Conservation (phyloP, 2,113 vertebrate species). For the Lycocorax pyrrhopterus region DNA sequence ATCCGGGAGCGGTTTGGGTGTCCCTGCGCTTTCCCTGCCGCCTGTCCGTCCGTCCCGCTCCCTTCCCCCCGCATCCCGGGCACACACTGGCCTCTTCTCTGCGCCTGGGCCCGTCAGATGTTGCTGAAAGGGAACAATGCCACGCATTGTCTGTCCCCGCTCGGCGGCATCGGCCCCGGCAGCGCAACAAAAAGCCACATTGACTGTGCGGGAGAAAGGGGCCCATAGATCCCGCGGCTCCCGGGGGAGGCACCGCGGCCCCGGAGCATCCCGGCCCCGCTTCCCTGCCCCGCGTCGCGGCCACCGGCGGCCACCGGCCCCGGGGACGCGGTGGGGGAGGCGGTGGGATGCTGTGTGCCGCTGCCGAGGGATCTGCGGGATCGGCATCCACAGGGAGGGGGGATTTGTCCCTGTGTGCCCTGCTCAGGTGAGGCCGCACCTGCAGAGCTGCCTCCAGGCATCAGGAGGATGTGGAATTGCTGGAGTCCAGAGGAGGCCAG, state of each 20-base stretch:
- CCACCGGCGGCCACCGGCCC: neutral
- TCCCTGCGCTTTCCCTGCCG: neutral
- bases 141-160: conserved; percentile 71
- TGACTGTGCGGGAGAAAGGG: conserved; percentile 70
- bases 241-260: neutral
- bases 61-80: neutral
- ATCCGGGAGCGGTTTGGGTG: neutral
- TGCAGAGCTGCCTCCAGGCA: neutral
- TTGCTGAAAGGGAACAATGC: conserved; percentile 76
- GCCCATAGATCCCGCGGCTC: conserved; percentile 36
- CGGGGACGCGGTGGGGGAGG: fast-evolving
- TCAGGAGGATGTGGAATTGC: fast-evolving
- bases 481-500: neutral
- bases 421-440: neutral
- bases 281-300: neutral
- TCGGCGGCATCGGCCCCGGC: conserved; percentile 69
- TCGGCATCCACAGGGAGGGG: neutral
- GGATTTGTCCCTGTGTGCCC: fast-evolving
- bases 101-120: conserved; percentile 72
- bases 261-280: neutral
- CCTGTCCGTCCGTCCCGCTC: neutral
- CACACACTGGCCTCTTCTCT: conserved; percentile 8
- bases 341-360: fast-evolving
- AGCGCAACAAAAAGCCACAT: conserved; percentile 79
- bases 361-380: fast-evolving